phyloP scores from a whole-genome alignment of 2,113 vertebrate genomes.

The Desmodus rotundus region DNA sequence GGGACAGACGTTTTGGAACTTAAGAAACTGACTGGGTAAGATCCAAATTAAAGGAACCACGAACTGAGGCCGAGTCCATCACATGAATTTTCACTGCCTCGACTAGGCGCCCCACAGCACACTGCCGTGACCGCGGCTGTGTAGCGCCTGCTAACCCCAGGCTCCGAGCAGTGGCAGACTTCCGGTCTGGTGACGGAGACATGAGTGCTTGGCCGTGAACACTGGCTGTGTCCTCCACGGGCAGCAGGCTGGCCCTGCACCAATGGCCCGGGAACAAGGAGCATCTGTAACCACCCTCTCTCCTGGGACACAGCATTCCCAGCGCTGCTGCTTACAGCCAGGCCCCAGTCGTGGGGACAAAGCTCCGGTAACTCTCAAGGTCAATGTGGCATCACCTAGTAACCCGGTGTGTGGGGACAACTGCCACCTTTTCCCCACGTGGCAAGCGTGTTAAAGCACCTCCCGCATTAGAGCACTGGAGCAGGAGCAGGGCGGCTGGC shows the following conservation, averaged over 20 bases:
- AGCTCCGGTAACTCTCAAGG: neutral
- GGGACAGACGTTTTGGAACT: neutral
- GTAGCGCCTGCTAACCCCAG: neutral
- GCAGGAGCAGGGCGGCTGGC: neutral
- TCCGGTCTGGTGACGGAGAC: neutral
- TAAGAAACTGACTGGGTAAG: neutral
- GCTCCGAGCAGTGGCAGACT: fast-evolving
- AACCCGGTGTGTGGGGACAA: neutral
- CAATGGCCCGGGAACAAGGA: neutral
- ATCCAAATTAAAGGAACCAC: neutral
- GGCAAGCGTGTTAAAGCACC: neutral
- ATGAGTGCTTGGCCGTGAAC: fast-evolving
- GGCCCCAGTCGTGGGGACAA: fast-evolving
- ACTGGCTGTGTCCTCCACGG: neutral
- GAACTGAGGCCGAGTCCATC: neutral
- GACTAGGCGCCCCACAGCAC: neutral
- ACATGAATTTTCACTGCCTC: neutral
- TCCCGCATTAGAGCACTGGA: fast-evolving
- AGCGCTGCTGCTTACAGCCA: neutral
- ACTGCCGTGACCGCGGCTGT: fast-evolving
- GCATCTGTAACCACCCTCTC: too few species aligned
- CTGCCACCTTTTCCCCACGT: fast-evolving
- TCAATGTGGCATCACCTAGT: fast-evolving
- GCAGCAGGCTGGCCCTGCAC: neutral
- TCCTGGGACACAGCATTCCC: neutral